A percentile compares a stretch with the other conserved stretches of the same genome.
Evolutionary conservation across 2,113 vertebrate species (phyloP).

Genomic region (Macrotis lagotis): DNA sequence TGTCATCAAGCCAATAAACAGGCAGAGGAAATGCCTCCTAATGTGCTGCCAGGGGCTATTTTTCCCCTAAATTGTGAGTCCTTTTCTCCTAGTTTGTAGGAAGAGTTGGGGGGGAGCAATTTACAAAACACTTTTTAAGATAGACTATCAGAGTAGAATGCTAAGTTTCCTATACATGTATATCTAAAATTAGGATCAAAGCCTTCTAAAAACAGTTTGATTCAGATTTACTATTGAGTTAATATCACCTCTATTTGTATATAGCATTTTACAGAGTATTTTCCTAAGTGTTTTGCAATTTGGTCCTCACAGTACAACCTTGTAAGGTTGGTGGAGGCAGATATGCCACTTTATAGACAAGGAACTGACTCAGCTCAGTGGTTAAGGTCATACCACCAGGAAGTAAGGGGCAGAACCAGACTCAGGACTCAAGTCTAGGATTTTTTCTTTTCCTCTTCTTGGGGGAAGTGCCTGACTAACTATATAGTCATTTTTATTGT

Average conservation of each 20-base stretch:
- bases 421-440: not conserved
- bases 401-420: not conserved
- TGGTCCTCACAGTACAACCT: not conserved
- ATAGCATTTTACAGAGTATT: not conserved
- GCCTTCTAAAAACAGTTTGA: constrained; percentile 12
- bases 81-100: constrained; percentile 7
- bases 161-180: not conserved
- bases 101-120: not conserved
- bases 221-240: constrained; percentile 38
- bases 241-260: not conserved
- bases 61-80: constrained; percentile 17
- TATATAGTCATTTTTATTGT: constrained; percentile 25
- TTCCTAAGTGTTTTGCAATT: not conserved
- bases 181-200: not conserved
- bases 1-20: not conserved
- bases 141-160: constrained; percentile 28
- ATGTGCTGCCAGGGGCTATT: not conserved
- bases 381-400: not conserved
- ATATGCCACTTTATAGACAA: not conserved
- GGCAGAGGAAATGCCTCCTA: not conserved
- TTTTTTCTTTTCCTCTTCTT: constrained; percentile 8
- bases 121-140: constrained; percentile 43
- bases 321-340: not conserved
- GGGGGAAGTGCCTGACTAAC: constrained; percentile 13
- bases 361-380: not conserved